A percentile compares a stretch with the other conserved stretches of the same genome.
These are phyloP conservation scores for Acropora tenuis DNA, from an alignment of 64 coral and sea anemone genomes.

Conservation along the genomic window DNA sequence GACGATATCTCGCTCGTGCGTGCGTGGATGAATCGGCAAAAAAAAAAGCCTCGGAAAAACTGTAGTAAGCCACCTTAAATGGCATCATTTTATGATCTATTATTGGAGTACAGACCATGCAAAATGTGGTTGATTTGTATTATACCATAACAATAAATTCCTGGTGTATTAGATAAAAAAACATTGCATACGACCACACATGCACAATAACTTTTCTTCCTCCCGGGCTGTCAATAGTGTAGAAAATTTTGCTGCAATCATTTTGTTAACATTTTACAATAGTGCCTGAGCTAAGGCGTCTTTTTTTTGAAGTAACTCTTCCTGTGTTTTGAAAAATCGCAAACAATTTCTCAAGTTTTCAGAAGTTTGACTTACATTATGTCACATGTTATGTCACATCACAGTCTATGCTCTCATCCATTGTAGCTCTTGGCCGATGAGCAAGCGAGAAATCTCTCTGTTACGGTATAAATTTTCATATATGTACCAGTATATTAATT, in stretches of 20 bases:
- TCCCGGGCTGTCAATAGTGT: neutral
- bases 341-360: no score
- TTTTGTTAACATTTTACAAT: constrained; percentile 10
- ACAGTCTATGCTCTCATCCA: no score
- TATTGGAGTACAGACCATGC: constrained; percentile 20
- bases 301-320: neutral
- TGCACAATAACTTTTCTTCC: constrained; percentile 1
- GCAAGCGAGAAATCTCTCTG: neutral
- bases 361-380: no score
- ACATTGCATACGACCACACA: neutral
- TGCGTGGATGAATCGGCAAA: no score
- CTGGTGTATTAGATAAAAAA: neutral
- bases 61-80: no score
- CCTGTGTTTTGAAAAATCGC: no score
- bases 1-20: no score
- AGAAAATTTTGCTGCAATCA: neutral
- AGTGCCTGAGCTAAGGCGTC: neutral
- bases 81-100: constrained; percentile 15
- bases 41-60: no score
- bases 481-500: constrained; percentile 9
- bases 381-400: no score
- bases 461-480: constrained; percentile 8
- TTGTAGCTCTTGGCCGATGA: no score
- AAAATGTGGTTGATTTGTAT: constrained; percentile 25
- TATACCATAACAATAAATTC: constrained; percentile 15